phyloP scores from a whole-genome alignment of 2,113 vertebrate genomes.

The Nipponia nippon region DNA sequence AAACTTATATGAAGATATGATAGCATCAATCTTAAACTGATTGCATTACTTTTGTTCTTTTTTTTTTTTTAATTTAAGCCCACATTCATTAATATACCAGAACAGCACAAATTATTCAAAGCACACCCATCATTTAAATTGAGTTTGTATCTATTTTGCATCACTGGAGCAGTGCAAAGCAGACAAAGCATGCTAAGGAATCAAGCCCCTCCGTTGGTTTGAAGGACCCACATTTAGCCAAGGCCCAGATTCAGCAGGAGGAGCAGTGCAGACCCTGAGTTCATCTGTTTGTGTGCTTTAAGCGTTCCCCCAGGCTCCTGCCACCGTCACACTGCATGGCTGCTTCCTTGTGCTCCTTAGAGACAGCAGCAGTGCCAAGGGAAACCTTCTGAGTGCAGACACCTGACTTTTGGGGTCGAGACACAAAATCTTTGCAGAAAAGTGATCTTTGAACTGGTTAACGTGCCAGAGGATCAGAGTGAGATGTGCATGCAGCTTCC shows the following conservation, averaged over 20 bases:
- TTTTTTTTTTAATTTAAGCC: neutral
- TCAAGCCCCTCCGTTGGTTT: neutral
- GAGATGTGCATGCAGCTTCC: neutral
- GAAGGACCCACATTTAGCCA: fast-evolving
- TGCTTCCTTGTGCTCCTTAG: neutral
- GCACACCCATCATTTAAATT: neutral
- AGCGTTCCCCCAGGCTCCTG: neutral
- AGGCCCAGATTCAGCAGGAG: neutral
- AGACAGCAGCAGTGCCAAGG: neutral
- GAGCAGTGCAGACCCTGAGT: neutral
- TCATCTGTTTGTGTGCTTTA: neutral
- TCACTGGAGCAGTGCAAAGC: neutral
- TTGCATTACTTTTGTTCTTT: neutral
- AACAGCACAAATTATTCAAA: neutral
- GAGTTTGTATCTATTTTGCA: neutral
- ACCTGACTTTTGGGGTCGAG: fast-evolving
- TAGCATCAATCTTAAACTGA: neutral
- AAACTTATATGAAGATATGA: neutral
- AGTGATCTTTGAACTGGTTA: neutral
- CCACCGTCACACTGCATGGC: neutral
- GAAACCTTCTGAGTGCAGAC: neutral
- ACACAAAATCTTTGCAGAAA: neutral
- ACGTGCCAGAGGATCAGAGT: fast-evolving
- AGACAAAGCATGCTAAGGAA: neutral
- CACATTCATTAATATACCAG: neutral